Base-by-base conservation (phyloP, 2,113 vertebrate species). In the Poeciliopsis occidentalis region DNA sequence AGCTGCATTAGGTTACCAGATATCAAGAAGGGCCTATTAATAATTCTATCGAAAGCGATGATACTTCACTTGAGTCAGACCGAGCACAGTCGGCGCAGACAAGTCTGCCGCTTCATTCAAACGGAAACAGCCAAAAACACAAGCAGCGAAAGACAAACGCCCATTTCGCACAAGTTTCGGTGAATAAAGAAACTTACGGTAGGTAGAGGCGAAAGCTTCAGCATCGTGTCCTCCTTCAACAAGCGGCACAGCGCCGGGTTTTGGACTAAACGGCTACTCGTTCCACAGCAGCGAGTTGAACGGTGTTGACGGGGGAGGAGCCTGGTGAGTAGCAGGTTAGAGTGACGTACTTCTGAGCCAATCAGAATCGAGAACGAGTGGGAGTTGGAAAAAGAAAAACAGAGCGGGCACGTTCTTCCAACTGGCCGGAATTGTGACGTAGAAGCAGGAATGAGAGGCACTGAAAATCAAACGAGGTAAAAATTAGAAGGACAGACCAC, bases 1-100 rank as follows among this genome's bases (percentile, higher is more conserved):
- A 22, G 39, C 68, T 12, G 4, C n/a, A 34, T 68, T 13, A 1
- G 8, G 13, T 57, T 47, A 7, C 26, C 6, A 77, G 64, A 79
- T 60, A 32, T 37, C 61, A 75, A 32, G 62, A 81, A 41, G 34
- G 75, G 79, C 1, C 72, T 76, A 89, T 91, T 69, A 91, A 87
- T 71, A 80, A 91, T 91, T 91, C 87, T 88, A 83, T 89, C 89
- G 89, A 89, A 47, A 80, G 72, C 31, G 64, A 62, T 39, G 32
- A 66, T 29, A 29, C 29, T 81, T 80, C 17, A 82, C 29, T 54
- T 65, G 60, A 44, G 3, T 19, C 12, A 69, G 31, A 4, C 41
- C 8, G 51, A 26, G 34, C 67, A 60, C 60, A 13, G 13, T 17
- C 41, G 34, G 51, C 61, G 30, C 51, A 57, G 64, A 51, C 69